Evolutionary conservation across 2,888 invertebrate genomes (phyloP).

Genomic region (Anticlea derivata): DNA sequence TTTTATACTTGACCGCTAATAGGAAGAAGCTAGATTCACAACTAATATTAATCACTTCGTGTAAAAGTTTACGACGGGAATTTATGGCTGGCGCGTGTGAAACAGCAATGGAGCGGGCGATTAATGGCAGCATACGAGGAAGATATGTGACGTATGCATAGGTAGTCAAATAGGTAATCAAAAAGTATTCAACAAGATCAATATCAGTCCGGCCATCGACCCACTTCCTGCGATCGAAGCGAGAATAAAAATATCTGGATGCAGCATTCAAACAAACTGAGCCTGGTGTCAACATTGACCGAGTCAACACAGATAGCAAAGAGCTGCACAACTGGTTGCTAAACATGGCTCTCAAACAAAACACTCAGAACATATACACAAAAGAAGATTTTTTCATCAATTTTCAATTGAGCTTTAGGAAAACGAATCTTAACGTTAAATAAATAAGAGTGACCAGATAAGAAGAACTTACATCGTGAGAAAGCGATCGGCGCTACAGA

Average conservation of each 20-base stretch:
- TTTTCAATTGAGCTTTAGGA: constrained; percentile 39
- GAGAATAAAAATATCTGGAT: constrained; percentile 34
- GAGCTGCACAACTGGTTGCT: constrained; percentile 70
- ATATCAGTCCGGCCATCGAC: constrained; percentile 8
- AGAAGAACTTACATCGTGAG: constrained; percentile 60
- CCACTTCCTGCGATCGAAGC: constrained; percentile 30
- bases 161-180: too few relatives aligned
- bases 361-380: constrained; percentile 56
- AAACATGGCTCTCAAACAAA: constrained; percentile 72
- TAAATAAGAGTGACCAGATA: constrained; percentile 37
- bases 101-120: constrained; percentile 29
- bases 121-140: constrained; percentile 35
- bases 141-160: constrained; percentile 38
- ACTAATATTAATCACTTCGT: constrained; percentile 40
- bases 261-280: constrained; percentile 52
- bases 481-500: constrained; percentile 65
- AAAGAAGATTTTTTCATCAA: constrained; percentile 45
- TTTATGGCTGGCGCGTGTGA: constrained; percentile 38
- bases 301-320: constrained; percentile 75
- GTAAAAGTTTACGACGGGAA: constrained; percentile 41
- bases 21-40: constrained; percentile 38
- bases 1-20: constrained; percentile 40
- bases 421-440: constrained; percentile 40
- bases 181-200: constrained; percentile 9
- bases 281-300: constrained; percentile 65